These are phyloP conservation scores for Parasteatoda tepidariorum DNA, from an alignment of 1,140 invertebrate genomes.

Conservation along the genomic window DNA sequence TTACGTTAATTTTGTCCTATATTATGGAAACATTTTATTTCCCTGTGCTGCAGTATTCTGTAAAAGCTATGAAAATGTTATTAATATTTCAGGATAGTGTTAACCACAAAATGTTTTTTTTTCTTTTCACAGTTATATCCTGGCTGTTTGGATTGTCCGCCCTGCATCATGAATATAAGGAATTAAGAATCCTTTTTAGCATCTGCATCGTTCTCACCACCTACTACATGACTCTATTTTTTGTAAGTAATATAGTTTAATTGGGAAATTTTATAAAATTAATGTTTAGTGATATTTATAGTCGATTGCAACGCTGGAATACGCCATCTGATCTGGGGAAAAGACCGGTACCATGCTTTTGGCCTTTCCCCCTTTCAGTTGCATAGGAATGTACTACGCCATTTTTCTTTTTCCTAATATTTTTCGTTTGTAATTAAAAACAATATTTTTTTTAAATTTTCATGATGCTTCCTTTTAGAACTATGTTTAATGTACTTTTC, in stretches of 20 bases:
- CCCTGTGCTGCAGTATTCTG: too few relatives aligned
- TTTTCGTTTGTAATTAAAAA: background rate
- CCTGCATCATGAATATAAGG: background rate
- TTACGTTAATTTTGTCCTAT: too few relatives aligned
- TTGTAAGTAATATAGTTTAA: constrained; percentile 21
- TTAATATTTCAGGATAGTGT: too few relatives aligned
- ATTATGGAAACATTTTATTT: too few relatives aligned
- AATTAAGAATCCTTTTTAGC: constrained; percentile 16
- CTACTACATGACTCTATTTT: constrained; percentile 40
- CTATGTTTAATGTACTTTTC: too few relatives aligned
- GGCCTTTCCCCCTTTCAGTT: background rate
- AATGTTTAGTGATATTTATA: background rate
- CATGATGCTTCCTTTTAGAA: too few relatives aligned
- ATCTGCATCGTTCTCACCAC: constrained; percentile 18
- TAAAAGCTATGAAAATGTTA: too few relatives aligned
- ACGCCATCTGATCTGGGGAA: background rate
- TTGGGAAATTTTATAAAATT: background rate
- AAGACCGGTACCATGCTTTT: background rate
- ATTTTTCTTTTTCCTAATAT: background rate
- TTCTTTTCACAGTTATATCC: background rate
- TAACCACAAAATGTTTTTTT: too few relatives aligned
- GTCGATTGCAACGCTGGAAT: too few relatives aligned
- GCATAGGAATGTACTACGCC: background rate
- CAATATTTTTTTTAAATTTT: too few relatives aligned
- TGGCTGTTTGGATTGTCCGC: constrained; percentile 49